Conservation (phyloP, 2,888 invertebrate genomes). For the Adela reaumurella region DNA sequence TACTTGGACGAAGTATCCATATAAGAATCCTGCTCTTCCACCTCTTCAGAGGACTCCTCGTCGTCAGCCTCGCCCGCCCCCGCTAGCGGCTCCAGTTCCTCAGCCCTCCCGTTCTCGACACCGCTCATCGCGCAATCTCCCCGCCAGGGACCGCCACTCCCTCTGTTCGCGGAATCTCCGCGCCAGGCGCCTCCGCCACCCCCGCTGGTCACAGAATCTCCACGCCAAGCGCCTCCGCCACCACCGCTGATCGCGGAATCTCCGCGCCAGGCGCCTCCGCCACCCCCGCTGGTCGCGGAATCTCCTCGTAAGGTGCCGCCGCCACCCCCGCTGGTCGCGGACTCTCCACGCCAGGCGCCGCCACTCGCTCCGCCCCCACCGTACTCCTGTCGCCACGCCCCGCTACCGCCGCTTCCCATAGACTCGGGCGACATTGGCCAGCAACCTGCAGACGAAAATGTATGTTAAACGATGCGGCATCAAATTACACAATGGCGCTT, state of each 20-base stretch:
- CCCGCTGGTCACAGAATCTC: not conserved
- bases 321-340: not conserved
- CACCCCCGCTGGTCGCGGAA: not conserved
- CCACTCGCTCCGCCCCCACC: not conserved
- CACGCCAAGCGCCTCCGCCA: not conserved
- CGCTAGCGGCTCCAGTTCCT: constrained; percentile 65
- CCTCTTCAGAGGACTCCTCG: constrained; percentile 55
- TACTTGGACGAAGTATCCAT: constrained; percentile 72
- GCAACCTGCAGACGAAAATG: not conserved
- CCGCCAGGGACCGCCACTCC: constrained; percentile 14
- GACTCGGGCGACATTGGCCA: constrained; percentile 25
- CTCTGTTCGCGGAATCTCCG: not conserved
- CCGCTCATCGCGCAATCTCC: too few species aligned
- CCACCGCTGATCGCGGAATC: not conserved
- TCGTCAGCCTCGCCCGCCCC: constrained; percentile 54
- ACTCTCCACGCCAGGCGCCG: not conserved
- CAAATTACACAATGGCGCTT: too few species aligned
- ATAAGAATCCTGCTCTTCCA: constrained; percentile 62
- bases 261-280: not conserved
- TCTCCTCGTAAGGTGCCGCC: not conserved
- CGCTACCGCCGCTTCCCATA: constrained; percentile 18
- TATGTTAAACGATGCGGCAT: too few species aligned
- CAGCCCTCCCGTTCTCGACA: constrained; percentile 24
- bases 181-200: not conserved
- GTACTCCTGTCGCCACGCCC: not conserved